A percentile compares a stretch with the other conserved stretches of the same genome.
Conservation (phyloP, 2,888 invertebrate genomes). For the Lasioglossum vierecki region DNA sequence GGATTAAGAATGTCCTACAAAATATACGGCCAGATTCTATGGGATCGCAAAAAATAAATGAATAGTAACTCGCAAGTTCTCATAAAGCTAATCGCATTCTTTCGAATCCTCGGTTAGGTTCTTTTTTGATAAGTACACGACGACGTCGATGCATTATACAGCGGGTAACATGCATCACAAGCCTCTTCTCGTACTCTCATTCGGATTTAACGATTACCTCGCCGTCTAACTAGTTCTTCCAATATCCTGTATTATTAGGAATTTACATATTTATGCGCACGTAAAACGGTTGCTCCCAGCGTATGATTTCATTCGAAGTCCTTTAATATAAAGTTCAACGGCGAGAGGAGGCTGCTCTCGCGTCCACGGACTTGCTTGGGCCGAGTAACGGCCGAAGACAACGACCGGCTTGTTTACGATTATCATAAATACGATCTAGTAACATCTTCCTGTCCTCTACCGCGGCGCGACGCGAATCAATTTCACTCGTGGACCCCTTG, state of each 20-base stretch:
- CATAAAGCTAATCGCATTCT: not conserved
- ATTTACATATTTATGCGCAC: conserved; percentile 57
- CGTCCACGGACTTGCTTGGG: conserved; percentile 22
- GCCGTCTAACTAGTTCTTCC: conserved; percentile 49
- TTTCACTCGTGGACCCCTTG: conserved; percentile 30
- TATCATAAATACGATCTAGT: conserved; percentile 54
- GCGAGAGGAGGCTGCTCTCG: conserved; percentile 14
- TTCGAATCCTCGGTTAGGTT: not conserved
- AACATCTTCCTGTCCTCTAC: conserved; percentile 47
- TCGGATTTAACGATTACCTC: conserved; percentile 47
- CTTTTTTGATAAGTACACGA: not conserved
- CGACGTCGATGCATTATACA: conserved; percentile 6
- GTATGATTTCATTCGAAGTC: conserved; percentile 55
- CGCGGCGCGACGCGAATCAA: conserved; percentile 50
- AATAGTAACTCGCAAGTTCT: not conserved
- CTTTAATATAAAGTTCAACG: conserved; percentile 53
- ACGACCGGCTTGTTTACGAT: conserved; percentile 55
- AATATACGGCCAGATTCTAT: not conserved
- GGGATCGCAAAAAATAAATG: not conserved
- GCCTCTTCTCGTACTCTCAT: not conserved
- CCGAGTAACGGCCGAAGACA: conserved; percentile 48
- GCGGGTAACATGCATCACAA: not conserved
- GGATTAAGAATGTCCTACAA: not conserved
- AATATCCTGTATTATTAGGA: conserved; percentile 60
- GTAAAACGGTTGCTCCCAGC: conserved; percentile 49